Evolutionary conservation across 53 echinoderm and acorn worm species (phyloP).

Genomic region (Pentamera pediparva): DNA sequence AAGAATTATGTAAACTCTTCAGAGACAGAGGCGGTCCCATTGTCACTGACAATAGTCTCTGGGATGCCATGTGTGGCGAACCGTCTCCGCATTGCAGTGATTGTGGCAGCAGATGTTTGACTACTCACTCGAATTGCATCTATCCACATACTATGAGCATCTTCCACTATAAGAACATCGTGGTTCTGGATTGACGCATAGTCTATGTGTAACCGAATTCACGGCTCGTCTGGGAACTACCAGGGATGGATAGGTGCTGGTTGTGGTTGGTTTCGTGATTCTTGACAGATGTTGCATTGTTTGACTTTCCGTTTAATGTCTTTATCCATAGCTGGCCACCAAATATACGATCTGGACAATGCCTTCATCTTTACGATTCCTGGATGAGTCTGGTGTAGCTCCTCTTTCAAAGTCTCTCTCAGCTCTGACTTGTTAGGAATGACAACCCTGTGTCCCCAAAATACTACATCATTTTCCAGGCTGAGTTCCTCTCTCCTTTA

Average conservation of each 20-base stretch:
- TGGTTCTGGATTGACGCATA: constrained; percentile 35
- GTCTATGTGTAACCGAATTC: constrained; percentile 32
- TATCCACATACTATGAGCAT: constrained; percentile 49
- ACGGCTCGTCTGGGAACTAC: constrained; percentile 42
- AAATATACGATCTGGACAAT: constrained; percentile 19
- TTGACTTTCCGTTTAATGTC: constrained; percentile 4
- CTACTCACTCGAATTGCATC: constrained; percentile 10
- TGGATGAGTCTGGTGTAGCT: constrained; percentile 11
- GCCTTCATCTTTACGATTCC: constrained; percentile 25
- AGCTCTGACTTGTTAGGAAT: background rate
- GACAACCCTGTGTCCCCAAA: constrained; percentile 21
- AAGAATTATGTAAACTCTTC: constrained; percentile 46
- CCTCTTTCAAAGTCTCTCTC: background rate
- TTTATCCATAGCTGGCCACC: constrained; percentile 34
- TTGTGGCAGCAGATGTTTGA: constrained; percentile 24
- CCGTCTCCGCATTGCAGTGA: constrained; percentile 13
- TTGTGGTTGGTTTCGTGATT: constrained; percentile 7
- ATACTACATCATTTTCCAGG: constrained; percentile 24
- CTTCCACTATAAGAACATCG: constrained; percentile 36
- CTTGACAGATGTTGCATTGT: constrained; percentile 16
- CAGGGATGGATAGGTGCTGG: constrained; percentile 40
- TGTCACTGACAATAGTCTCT: constrained; percentile 46
- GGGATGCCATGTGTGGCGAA: constrained; percentile 45
- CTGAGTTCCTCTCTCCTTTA: constrained; percentile 28
- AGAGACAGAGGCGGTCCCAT: constrained; percentile 46